Conservation (phyloP, 2,113 vertebrate species). For the Oostethus manadensis region DNA sequence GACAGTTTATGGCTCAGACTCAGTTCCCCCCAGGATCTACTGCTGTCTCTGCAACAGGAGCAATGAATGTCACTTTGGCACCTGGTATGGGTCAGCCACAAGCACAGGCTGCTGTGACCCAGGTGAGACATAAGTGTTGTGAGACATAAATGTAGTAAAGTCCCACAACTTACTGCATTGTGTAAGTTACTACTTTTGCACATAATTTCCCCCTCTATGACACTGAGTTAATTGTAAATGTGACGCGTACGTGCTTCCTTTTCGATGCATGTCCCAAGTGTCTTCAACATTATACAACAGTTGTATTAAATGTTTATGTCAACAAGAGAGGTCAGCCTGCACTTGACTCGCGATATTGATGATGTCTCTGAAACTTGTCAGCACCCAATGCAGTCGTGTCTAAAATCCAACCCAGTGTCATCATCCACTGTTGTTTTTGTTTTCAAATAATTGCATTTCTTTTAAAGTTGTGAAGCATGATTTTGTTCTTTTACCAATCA, state of each 20-base stretch:
- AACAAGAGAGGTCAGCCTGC: not conserved
- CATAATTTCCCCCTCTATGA: not conserved
- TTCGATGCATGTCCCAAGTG: not conserved
- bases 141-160: not conserved
- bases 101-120: slow-evolving; percentile 79
- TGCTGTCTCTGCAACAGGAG: slow-evolving; percentile 67
- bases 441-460: not conserved
- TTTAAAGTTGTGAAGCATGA: not conserved
- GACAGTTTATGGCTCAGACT: slow-evolving; percentile 84
- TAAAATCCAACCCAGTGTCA: not conserved
- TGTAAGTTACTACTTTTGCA: not conserved
- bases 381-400: not conserved
- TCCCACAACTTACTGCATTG: not conserved
- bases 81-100: slow-evolving; percentile 79
- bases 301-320: not conserved
- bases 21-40: slow-evolving; percentile 77
- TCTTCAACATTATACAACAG: not conserved
- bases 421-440: not conserved
- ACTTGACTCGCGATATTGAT: not conserved
- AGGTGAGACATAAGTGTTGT: slow-evolving; percentile 40
- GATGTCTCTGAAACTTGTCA: not conserved
- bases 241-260: not conserved
- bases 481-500: slow-evolving; percentile 24
- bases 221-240: not conserved
- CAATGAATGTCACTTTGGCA: slow-evolving; percentile 83